Evolutionary conservation across 1,140 invertebrate species (phyloP), one percentile per base, ranked within the genome.

Genomic region (Helicoverpa zea): DNA sequence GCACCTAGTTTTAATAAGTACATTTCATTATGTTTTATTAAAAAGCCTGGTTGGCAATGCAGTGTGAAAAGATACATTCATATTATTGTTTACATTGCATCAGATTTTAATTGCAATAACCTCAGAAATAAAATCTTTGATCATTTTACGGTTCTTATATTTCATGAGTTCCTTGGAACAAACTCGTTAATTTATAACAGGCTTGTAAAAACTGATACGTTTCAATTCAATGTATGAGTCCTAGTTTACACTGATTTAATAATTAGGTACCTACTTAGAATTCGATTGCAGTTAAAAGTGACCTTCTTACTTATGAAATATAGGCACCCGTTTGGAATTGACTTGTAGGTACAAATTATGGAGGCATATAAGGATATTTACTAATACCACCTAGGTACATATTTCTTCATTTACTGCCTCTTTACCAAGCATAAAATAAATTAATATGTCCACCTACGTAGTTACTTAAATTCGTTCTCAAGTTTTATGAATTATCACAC

Each of bases 151-250:
- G 13, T n/a, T 14, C 2, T 59, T 59, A 29, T 59, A 59, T 59
- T 59, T 59, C 10, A 29, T 23, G 16, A 16, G 16, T 58, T 58
- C 11, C 54, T 58, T 58, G 35, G 35, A 35, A 2, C 3, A 3
- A 7, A 2, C 35, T 35, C 35, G 35, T 59, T 12, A 2, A 23
- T 59, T 29, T 12, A 29, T 29, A 12, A 59, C 23, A 18, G 9
- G 56, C 18, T 59, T 11, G 12, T 59, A 59, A 59, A 59, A 43
- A n/a, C 3, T 16, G n/a, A 2, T 64, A 47, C 9, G 3, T 49
- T 66, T 66, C 63, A 66, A 66, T 66, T 66, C 63, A 66, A 66
- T 66, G 35, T 47, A 66, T 35, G 29, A 66, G 63, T 9, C 47
- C 63, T 18, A 49, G 16, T 66, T 66, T 47, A 47, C 35, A 66